phyloP scores from a whole-genome alignment of 1,140 invertebrate species.

The Listronotus bonariensis region DNA sequence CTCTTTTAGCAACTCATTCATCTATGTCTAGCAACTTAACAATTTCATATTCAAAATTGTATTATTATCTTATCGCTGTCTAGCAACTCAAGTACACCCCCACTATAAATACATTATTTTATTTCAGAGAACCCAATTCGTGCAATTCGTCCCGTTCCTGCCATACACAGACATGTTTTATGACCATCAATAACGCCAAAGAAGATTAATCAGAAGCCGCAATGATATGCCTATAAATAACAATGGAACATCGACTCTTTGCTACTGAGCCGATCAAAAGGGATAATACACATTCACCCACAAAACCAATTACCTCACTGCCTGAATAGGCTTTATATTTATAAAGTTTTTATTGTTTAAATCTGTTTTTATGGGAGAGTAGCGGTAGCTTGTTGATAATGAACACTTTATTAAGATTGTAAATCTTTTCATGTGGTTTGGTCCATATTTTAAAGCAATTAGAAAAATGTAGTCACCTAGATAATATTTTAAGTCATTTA shows the following conservation, averaged over 20 bases:
- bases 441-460: too few relatives aligned
- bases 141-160: not conserved
- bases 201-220: constrained; percentile 37
- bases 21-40: too few relatives aligned
- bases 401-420: too few relatives aligned
- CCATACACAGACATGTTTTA: constrained; percentile 22
- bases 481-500: too few relatives aligned
- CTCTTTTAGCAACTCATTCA: too few relatives aligned
- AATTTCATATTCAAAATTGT: too few relatives aligned
- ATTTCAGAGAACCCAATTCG: too few relatives aligned
- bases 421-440: too few relatives aligned
- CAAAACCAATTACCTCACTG: constrained; percentile 34
- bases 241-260: constrained; percentile 30
- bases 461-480: too few relatives aligned
- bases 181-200: constrained; percentile 32
- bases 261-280: constrained; percentile 30
- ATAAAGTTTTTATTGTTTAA: constrained; percentile 27
- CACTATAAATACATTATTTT: too few relatives aligned
- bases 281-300: constrained; percentile 36
- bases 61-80: too few relatives aligned
- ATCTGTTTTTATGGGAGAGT: constrained; percentile 12
- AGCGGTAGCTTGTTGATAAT: not conserved
- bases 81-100: too few relatives aligned
- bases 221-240: constrained; percentile 39
- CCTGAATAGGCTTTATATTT: constrained; percentile 31